These are phyloP conservation scores for Siderastrea radians DNA, from an alignment of 92 coral and sea anemone genomes.

Conservation along the genomic window DNA sequence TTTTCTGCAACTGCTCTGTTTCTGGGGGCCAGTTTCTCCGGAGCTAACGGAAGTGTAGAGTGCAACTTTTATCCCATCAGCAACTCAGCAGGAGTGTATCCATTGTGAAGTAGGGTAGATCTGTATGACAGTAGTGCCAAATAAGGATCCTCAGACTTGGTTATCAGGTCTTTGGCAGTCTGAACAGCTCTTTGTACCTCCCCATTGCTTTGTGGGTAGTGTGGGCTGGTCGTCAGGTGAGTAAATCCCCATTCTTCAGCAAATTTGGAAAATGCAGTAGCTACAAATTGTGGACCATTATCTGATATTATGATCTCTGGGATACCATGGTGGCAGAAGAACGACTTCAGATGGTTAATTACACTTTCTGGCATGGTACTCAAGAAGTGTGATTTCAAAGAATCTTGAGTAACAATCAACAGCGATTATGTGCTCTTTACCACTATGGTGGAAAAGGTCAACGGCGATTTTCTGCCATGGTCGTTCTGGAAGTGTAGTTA, in stretches of 20 bases:
- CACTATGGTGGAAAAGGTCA: conserved; percentile 58
- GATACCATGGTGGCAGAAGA: conserved; percentile 39
- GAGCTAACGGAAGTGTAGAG: conserved; percentile 5
- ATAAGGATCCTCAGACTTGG: conserved; percentile 57
- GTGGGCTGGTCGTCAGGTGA: conserved; percentile 48
- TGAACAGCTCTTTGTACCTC: conserved; percentile 48
- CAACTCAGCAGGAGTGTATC: conserved; percentile 51
- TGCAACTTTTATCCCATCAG: conserved; percentile 40
- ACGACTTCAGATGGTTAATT: conserved; percentile 20
- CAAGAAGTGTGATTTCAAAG: conserved; percentile 29
- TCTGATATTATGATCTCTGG: conserved; percentile 42
- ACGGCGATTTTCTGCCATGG: conserved; percentile 73
- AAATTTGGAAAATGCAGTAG: conserved; percentile 27
- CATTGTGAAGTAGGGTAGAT: conserved; percentile 46
- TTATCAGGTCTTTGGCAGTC: conserved; percentile 41
- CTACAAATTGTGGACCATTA: conserved; percentile 40
- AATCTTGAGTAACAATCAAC: conserved; percentile 40
- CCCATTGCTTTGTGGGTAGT: conserved; percentile 50
- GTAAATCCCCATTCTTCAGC: conserved; percentile 52
- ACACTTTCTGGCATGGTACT: conserved; percentile 22
- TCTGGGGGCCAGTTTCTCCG: conserved; percentile 28
- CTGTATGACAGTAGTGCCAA: conserved; percentile 55
- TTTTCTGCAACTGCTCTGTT: conserved; percentile 2
- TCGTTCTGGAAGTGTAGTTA: conserved; percentile 53
- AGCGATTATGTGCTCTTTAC: conserved; percentile 23